Evolutionary conservation across 2,888 invertebrate genomes (phyloP), one percentile per base, ranked within the genome.

Genomic region (Drosophila macrospina): DNA sequence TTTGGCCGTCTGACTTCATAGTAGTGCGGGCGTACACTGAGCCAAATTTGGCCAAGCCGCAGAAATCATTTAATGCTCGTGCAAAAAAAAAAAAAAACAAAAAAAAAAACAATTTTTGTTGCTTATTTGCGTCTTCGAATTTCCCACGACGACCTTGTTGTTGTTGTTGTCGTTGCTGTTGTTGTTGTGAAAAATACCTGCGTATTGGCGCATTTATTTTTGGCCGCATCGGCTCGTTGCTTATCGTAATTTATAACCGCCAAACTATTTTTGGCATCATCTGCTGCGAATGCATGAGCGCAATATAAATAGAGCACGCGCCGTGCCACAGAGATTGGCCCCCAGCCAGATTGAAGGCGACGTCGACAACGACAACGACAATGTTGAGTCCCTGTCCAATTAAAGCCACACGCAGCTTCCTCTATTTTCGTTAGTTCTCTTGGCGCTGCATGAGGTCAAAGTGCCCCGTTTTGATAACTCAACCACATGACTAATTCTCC

Each of bases 251-350:
- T 83, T 83, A 88, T 86, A 88, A 65, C 89, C 89, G 71, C 73
- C 81, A 78, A 86, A 82, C 89, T 90, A 89, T 89, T 89, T 90
- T 79, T 80, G 78, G 75, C 67, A 48, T 20, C 63, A 30, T 26
- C 34, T 44, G 57, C 55, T 39, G 60, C 55, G 70, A 57, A 41
- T 74, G 80, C 76, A 75, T 56, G 69, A 80, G 72, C 65, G 64
- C 64, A 50, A 76, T 80, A 89, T 75, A 90, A 90, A 89, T 85
- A 91, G 85, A 89, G 90, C 91, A 90, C 91, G 90, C 91, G 90
- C 88, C 81, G 71, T 51, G 70, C 66, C 74, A 57, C 69, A 60
- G 41, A 68, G 61, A 68, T 89, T 90, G 90, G 90, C 90, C 83
- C 78, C 79, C 75, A 84, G 91, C 90, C 91, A 82, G 88, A 54